Conservation (phyloP, 1,140 invertebrate species). For the Ostrea edulis region DNA sequence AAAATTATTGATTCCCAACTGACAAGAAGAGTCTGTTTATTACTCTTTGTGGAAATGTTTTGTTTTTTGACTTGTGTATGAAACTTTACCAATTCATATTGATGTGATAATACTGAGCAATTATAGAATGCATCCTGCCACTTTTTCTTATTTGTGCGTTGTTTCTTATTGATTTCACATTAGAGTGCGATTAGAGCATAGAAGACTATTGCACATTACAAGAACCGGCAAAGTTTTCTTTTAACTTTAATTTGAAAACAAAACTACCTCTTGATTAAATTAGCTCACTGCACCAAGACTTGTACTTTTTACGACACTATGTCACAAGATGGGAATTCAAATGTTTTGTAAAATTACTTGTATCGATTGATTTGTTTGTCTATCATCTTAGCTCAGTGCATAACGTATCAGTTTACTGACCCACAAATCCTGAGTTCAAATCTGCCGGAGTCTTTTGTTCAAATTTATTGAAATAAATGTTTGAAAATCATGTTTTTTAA, state of each 20-base stretch:
- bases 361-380: too few species aligned
- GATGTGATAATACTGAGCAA: neutral
- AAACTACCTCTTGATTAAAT: neutral
- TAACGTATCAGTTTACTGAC: too few species aligned
- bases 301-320: too few species aligned
- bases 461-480: too few species aligned
- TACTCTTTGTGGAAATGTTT: neutral
- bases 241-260: neutral
- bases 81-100: neutral
- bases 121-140: neutral
- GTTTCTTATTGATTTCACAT: neutral
- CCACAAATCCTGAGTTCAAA: too few species aligned
- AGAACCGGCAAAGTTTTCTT: neutral
- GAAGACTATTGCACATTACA: neutral
- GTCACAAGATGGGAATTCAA: too few species aligned
- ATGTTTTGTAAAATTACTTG: too few species aligned
- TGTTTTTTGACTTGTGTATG: neutral
- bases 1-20: constrained; percentile 10
- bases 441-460: too few species aligned
- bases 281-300: too few species aligned
- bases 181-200: neutral
- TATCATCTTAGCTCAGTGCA: too few species aligned
- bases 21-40: constrained; percentile 21
- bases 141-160: neutral
- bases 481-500: too few species aligned